A percentile compares a stretch with the other conserved stretches of the same genome.
Conservation (phyloP, 2,888 invertebrate genomes). For the Rhimphoctona megacephalus region DNA sequence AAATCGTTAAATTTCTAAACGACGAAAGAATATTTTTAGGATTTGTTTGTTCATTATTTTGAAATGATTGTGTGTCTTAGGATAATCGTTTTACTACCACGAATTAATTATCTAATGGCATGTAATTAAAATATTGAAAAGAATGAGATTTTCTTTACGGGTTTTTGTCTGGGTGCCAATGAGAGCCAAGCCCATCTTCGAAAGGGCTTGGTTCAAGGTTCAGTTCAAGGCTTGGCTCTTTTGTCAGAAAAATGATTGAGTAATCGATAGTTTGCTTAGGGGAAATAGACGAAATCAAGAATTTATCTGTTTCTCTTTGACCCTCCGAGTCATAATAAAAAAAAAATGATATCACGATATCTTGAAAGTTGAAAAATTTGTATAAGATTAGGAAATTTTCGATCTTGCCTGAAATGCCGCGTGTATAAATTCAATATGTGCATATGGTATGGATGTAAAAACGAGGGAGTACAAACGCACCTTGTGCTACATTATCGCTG, state of each 20-base stretch:
- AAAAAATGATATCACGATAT: background rate
- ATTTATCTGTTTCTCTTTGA: background rate
- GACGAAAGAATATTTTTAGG: background rate
- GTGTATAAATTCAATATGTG: background rate
- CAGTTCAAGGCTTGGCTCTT: background rate
- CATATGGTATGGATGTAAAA: background rate
- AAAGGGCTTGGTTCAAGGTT: slow-evolving; percentile 10
- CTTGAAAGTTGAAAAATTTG: background rate
- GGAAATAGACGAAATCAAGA: background rate
- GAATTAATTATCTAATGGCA: background rate
- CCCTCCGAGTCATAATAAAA: background rate
- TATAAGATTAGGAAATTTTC: background rate
- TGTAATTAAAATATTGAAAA: background rate
- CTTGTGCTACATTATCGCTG: slow-evolving; percentile 15
- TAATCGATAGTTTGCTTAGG: background rate
- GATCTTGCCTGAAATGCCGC: background rate
- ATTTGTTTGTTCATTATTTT: background rate
- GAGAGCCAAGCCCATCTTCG: background rate
- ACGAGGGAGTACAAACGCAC: background rate
- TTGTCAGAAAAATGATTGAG: background rate
- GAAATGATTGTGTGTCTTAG: background rate
- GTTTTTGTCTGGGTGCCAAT: background rate
- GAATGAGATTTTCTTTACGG: background rate
- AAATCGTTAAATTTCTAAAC: background rate
- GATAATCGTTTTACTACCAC: background rate